A percentile compares a stretch with the other conserved stretches of the same genome.
Conservation (phyloP, 2,113 vertebrate species). For the Benitochromis conjunctus region DNA sequence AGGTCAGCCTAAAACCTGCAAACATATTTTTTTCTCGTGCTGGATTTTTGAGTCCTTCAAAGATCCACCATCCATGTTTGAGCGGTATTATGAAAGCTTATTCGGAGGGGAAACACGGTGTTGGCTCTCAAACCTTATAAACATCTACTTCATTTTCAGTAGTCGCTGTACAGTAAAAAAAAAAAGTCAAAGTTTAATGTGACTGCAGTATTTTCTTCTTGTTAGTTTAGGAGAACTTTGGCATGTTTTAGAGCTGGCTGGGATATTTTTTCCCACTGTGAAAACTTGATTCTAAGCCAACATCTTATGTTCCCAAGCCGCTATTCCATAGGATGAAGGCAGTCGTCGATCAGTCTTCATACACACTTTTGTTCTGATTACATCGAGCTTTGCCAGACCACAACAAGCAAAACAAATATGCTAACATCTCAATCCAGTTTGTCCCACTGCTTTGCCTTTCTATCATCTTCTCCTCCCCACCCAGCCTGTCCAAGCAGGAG, state of each 20-base stretch:
- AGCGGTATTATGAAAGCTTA: background rate
- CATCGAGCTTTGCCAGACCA: constrained; percentile 6
- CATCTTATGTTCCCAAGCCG: background rate
- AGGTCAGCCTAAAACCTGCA: background rate
- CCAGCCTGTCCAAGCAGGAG: background rate
- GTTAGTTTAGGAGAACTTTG: background rate
- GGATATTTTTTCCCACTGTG: background rate
- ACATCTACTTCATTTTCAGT: background rate
- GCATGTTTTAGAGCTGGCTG: background rate
- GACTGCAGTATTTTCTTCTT: background rate
- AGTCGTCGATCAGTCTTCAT: background rate
- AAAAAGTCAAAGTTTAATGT: background rate
- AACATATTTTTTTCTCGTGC: background rate
- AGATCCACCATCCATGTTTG: background rate
- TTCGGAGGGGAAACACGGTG: background rate
- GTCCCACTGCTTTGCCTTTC: background rate
- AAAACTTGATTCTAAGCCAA: background rate
- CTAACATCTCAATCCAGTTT: background rate
- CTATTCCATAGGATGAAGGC: background rate
- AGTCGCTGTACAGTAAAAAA: background rate
- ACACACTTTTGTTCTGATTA: background rate
- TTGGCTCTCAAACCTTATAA: background rate
- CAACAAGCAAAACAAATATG: constrained; percentile 24
- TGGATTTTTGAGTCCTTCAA: background rate
- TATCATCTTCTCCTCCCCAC: background rate